A percentile compares a stretch with the other conserved stretches of the same genome.
These are phyloP conservation scores for Trachelus iudaicus DNA, from an alignment of 2,888 invertebrate genomes.

Conservation along the genomic window DNA sequence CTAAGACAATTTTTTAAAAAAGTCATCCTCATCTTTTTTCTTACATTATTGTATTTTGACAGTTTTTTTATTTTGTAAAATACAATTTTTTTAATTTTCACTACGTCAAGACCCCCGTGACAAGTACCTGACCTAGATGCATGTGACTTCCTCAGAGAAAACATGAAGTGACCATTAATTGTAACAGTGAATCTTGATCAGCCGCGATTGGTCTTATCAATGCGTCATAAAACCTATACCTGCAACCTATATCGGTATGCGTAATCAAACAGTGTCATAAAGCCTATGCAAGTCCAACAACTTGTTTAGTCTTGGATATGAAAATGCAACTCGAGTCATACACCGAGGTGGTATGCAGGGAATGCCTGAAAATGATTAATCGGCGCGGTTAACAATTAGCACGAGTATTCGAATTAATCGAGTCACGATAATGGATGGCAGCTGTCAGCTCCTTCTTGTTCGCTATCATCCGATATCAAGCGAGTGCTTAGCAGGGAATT, in stretches of 20 bases:
- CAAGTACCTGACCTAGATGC: neutral
- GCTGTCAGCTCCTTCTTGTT: neutral
- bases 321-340: neutral
- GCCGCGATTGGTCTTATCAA: neutral
- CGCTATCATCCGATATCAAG: neutral
- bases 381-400: neutral
- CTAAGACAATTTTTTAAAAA: neutral
- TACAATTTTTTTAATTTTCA: neutral
- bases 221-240: neutral
- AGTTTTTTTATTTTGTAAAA: neutral
- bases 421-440: neutral
- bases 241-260: neutral
- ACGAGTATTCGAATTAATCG: constrained; percentile 5
- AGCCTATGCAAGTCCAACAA: neutral
- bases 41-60: too few species aligned
- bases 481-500: neutral
- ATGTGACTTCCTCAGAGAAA: neutral
- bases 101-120: neutral
- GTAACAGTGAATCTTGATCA: neutral
- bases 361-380: neutral
- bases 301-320: neutral
- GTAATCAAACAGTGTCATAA: neutral
- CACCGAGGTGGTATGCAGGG: neutral
- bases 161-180: neutral
- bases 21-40: neutral